phyloP scores from a whole-genome alignment of 2,113 vertebrate species.

The Oreotragus oreotragus region DNA sequence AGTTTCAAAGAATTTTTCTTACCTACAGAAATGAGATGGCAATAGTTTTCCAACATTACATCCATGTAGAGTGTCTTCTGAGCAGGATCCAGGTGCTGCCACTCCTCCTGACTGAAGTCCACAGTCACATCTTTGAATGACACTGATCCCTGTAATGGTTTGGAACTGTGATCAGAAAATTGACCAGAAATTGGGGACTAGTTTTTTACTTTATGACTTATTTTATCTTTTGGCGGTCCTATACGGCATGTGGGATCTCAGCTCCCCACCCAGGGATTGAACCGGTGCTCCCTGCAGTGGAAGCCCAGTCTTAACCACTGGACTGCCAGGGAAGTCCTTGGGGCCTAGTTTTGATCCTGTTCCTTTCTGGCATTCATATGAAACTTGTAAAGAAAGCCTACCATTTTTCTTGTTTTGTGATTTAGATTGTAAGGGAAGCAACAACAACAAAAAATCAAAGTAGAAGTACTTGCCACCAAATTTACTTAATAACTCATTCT shows the following conservation, averaged over 20 bases:
- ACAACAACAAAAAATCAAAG: not conserved
- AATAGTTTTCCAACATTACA: conserved; percentile 70
- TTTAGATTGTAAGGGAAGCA: not conserved
- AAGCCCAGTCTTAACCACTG: not conserved
- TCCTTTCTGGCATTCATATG: not conserved
- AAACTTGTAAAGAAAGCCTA: not conserved
- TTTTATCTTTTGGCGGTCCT: not conserved
- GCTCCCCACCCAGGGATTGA: not conserved
- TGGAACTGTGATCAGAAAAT: not conserved
- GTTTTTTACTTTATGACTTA: not conserved
- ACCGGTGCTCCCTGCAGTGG: not conserved
- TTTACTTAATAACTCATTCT: not conserved
- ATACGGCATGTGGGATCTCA: not conserved
- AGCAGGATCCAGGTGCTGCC: conserved; percentile 62
- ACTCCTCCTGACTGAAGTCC: conserved; percentile 63
- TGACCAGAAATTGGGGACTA: not conserved
- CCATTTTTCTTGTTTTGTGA: conserved; percentile 18
- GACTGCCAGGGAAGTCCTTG: not conserved
- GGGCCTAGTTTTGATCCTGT: not conserved
- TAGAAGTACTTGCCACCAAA: not conserved
- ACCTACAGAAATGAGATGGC: conserved; percentile 61
- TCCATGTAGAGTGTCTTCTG: conserved; percentile 67
- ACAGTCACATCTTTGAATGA: conserved; percentile 70
- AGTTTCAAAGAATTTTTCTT: not conserved
- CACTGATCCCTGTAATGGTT: conserved; percentile 39